These are phyloP conservation scores for Dilophus febrilis DNA, from an alignment of 2,888 invertebrate genomes.

Conservation along the genomic window DNA sequence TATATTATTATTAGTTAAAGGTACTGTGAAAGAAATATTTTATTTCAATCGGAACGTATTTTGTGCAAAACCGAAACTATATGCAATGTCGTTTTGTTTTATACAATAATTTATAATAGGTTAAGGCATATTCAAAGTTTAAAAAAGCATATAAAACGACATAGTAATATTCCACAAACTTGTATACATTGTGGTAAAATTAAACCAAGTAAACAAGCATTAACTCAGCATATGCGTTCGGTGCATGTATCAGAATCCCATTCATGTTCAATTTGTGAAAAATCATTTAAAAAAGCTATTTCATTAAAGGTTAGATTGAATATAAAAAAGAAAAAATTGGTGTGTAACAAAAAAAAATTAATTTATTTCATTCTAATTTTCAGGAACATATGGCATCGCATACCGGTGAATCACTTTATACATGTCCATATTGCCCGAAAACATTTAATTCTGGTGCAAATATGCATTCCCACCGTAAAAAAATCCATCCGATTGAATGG, in stretches of 20 bases:
- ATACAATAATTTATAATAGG: too few relatives aligned
- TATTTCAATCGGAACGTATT: too few relatives aligned
- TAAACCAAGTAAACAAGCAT: constrained; percentile 24
- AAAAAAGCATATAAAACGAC: constrained; percentile 24
- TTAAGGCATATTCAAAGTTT: constrained; percentile 25
- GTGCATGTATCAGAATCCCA: constrained; percentile 20
- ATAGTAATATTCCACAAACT: constrained; percentile 20
- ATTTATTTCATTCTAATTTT: too few relatives aligned
- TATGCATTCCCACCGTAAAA: constrained; percentile 28
- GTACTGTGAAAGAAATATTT: too few relatives aligned
- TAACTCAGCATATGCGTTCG: constrained; percentile 24
- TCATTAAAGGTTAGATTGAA: constrained; percentile 22
- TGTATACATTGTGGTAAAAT: constrained; percentile 25
- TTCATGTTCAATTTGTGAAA: constrained; percentile 24
- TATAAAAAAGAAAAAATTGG: too few relatives aligned
- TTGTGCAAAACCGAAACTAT: too few relatives aligned
- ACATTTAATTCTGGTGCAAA: constrained; percentile 29
- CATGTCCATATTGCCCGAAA: constrained; percentile 26
- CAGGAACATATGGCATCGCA: constrained; percentile 29
- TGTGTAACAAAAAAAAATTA: too few relatives aligned
- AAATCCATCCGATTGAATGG: constrained; percentile 25
- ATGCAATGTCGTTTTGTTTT: too few relatives aligned
- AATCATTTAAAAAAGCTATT: constrained; percentile 25
- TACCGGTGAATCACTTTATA: constrained; percentile 27
- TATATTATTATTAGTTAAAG: too few relatives aligned